Percentiles rank a stretch among this genome's conserved stretches.
Evolutionary conservation across 2,888 invertebrate species (phyloP).

Genomic region (Drosophila aldrichi): DNA sequence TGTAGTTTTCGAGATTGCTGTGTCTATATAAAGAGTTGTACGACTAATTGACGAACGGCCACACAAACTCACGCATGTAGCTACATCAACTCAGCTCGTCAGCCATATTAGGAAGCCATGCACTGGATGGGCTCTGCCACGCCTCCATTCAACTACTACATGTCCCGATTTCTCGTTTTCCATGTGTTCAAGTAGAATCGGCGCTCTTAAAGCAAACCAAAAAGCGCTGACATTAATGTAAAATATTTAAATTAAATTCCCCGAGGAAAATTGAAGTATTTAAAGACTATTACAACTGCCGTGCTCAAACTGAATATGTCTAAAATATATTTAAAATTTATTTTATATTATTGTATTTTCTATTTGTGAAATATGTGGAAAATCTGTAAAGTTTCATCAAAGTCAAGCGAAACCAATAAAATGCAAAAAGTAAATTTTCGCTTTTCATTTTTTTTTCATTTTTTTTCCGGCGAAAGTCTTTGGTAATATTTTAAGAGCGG

Average conservation of each 20-base stretch:
- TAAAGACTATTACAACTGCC: neutral
- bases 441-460: neutral
- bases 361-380: neutral
- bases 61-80: too few species aligned
- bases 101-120: too few species aligned
- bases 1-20: too few species aligned
- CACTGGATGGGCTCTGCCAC: too few species aligned
- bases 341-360: neutral
- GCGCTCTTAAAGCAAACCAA: neutral
- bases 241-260: neutral
- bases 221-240: neutral
- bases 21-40: too few species aligned
- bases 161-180: too few species aligned
- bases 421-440: neutral
- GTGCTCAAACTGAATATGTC: neutral
- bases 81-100: too few species aligned
- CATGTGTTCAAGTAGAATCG: too few species aligned
- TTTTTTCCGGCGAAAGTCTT: neutral
- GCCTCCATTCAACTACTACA: too few species aligned
- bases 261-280: neutral
- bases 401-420: conserved; percentile 10
- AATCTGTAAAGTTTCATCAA: conserved; percentile 10
- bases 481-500: conserved; percentile 13
- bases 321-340: too few species aligned
- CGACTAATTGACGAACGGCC: too few species aligned